These are phyloP conservation scores for Neodiprion virginianus DNA, from an alignment of 1,140 invertebrate genomes.

Conservation along the genomic window DNA sequence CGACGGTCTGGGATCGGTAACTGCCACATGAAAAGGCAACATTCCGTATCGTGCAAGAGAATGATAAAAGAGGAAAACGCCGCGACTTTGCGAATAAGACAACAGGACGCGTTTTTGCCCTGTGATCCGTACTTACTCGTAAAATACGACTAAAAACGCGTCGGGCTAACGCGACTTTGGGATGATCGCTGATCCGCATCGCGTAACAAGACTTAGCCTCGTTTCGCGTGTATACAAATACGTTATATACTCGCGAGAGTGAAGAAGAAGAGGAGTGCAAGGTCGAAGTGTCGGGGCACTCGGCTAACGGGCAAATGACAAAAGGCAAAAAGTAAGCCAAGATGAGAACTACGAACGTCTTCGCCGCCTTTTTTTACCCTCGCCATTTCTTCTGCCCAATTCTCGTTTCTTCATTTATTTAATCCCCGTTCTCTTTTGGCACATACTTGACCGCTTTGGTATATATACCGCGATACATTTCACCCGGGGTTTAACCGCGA, in stretches of 20 bases:
- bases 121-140: no score
- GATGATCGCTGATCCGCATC: background rate
- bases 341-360: background rate
- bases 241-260: background rate
- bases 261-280: background rate
- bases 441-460: no score
- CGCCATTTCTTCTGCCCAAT: background rate
- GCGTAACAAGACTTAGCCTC: background rate
- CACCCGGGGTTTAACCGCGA: background rate
- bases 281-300: background rate
- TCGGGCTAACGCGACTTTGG: background rate
- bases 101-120: no score
- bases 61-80: no score
- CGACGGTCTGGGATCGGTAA: no score
- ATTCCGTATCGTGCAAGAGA: no score
- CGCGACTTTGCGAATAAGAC: no score
- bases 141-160: background rate
- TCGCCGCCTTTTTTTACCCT: background rate
- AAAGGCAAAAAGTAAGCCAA: background rate
- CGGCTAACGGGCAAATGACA: conserved; percentile 1
- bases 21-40: no score
- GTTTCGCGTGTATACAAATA: conserved; percentile 7
- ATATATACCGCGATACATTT: background rate
- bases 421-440: no score
- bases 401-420: background rate